Evolutionary conservation across 2,797 vertebrate species (phyloP).

Genomic region (Pangasius mekongensis): DNA sequence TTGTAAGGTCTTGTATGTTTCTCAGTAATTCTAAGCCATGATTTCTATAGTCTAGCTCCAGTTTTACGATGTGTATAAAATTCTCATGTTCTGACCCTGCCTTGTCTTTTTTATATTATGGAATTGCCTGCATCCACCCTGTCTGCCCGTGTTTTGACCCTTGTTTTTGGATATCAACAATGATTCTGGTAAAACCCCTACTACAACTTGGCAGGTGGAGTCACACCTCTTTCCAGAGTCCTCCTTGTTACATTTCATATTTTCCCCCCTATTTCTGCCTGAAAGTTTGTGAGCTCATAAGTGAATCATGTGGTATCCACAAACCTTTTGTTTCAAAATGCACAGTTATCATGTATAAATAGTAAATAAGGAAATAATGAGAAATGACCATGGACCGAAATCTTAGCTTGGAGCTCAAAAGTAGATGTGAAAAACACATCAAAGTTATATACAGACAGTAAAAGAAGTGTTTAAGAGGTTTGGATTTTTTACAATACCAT

Average conservation of each 20-base stretch:
- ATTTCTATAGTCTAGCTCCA: not conserved
- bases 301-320: not conserved
- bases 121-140: not conserved
- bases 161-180: not conserved
- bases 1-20: too few species aligned
- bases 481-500: not conserved
- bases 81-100: not conserved
- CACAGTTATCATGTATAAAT: not conserved
- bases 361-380: not conserved
- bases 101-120: not conserved
- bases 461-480: not conserved
- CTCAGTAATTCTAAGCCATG: not conserved
- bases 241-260: not conserved
- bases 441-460: not conserved
- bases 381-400: not conserved
- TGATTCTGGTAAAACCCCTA: not conserved
- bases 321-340: not conserved
- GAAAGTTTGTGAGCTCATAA: not conserved
- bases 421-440: not conserved
- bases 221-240: not conserved
- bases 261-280: too few species aligned
- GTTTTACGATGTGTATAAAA: not conserved
- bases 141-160: not conserved
- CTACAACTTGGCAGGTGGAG: not conserved
- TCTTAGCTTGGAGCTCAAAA: not conserved